These are phyloP conservation scores for Leguminivora glycinivorella DNA, from an alignment of 1,140 invertebrate genomes.

Conservation along the genomic window DNA sequence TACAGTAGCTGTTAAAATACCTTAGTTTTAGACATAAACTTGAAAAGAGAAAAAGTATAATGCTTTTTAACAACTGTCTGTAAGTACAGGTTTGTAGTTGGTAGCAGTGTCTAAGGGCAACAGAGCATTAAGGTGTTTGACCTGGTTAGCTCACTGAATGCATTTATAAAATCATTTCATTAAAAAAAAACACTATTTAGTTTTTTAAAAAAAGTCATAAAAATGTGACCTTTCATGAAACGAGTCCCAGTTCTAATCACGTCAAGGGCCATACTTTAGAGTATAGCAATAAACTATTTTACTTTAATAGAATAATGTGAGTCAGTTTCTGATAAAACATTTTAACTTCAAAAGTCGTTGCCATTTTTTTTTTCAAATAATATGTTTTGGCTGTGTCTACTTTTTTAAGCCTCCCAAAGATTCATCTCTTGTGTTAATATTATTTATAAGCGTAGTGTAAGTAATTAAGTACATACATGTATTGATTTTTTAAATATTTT, in stretches of 20 bases:
- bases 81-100: conserved; percentile 18
- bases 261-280: neutral
- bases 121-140: neutral
- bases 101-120: neutral
- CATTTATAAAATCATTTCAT: too few relatives aligned
- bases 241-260: neutral
- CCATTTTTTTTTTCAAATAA: neutral
- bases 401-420: conserved; percentile 27
- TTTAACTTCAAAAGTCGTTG: neutral
- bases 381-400: conserved; percentile 12
- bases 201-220: neutral
- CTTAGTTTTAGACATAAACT: too few relatives aligned
- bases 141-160: neutral
- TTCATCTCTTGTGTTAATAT: neutral
- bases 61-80: neutral
- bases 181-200: too few relatives aligned
- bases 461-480: conserved; percentile 20
- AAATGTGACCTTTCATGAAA: too few relatives aligned
- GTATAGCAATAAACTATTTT: too few relatives aligned
- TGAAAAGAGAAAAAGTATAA: neutral
- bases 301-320: too few relatives aligned
- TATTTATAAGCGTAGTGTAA: conserved; percentile 3
- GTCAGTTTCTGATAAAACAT: neutral
- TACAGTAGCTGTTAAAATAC: too few relatives aligned
- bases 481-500: conserved; percentile 14